A percentile compares a stretch with the other conserved stretches of the same genome.
Conservation (phyloP, 2,113 vertebrate genomes). For the Microtus oregoni region DNA sequence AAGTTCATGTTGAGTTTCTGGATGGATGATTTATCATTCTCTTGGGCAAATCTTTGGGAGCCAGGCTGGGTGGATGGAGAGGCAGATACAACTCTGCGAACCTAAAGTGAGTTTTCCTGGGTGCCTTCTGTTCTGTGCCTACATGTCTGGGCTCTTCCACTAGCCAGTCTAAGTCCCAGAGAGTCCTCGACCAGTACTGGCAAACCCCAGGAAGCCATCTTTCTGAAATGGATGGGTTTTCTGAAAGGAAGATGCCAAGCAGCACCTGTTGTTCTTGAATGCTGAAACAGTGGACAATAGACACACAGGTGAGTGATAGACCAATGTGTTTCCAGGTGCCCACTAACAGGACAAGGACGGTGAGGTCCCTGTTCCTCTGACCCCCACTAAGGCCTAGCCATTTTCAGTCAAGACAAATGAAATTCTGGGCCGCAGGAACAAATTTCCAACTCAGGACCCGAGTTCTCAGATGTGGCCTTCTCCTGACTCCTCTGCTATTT, state of each 20-base stretch:
- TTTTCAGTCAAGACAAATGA: neutral
- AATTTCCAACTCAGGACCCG: neutral
- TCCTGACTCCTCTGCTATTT: neutral
- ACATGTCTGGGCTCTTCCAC: too few species aligned
- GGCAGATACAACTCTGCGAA: neutral
- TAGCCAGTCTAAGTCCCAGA: neutral
- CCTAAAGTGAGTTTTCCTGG: neutral
- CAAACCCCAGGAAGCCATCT: neutral
- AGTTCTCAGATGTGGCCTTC: neutral
- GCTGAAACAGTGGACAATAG: accelerated
- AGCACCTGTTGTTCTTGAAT: neutral
- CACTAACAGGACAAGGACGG: accelerated
- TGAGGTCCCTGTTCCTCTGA: accelerated
- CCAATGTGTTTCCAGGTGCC: accelerated
- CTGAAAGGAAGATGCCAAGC: neutral
- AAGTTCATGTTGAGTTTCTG: neutral
- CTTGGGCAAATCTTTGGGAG: neutral
- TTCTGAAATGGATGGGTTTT: neutral
- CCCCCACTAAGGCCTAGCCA: neutral
- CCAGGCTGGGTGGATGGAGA: neutral
- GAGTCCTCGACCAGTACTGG: too few species aligned
- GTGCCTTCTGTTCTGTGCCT: accelerated
- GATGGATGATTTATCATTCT: neutral
- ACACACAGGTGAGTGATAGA: neutral
- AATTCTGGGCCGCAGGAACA: neutral